Base-by-base conservation (phyloP, 2,888 invertebrate genomes). In the Lasioglossum figueresi region DNA sequence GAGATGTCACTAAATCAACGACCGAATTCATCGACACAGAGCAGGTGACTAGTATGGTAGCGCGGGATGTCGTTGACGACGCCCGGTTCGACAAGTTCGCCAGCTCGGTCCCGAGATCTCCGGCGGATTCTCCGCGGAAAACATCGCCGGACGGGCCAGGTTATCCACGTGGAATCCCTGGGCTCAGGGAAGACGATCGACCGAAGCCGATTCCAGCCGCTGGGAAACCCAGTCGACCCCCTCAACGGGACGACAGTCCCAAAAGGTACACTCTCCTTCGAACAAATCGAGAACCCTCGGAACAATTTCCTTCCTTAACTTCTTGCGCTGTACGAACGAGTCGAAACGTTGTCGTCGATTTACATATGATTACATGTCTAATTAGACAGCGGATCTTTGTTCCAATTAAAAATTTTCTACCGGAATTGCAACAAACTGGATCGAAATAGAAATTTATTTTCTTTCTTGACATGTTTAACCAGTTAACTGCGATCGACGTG, bases 1-100 rank as follows among this genome's bases (percentile, higher is more conserved):
- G 92, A 92, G 93, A 94, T 94, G 94, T 94, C 91, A 91, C 86
- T 82, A 88, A 93, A 82, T 92, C 93, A 86, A 93, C 93, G 90
- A 92, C 81, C 74, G 93, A 93, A 80, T 91, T 93, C 80, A 89
- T 92, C 91, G 92, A 91, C 78, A 90, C 91, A 82, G 93, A 94
- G 87, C 93, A 93, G 92, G 91, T 88, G 91, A 90, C 89, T 88
- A 93, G 92, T 73, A 93, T 93, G 93, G 93, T 94, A 91, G 87
- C 92, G 81, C 91, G 91, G 82, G 93, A 94, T 93, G 93, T 93
- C 91, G 90, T 91, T 87, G 93, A 93, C 84, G 92, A 94, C 59
- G 90, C 79, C 78, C 89, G 89, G 82, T 89, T 92, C 86, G 92
- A 93, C 40, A 92, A 87, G 84, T 88, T 91, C 87, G 82, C 85